These are phyloP conservation scores for Gambelia wislizenii DNA, from an alignment of 2,797 vertebrate genomes.

Conservation along the genomic window DNA sequence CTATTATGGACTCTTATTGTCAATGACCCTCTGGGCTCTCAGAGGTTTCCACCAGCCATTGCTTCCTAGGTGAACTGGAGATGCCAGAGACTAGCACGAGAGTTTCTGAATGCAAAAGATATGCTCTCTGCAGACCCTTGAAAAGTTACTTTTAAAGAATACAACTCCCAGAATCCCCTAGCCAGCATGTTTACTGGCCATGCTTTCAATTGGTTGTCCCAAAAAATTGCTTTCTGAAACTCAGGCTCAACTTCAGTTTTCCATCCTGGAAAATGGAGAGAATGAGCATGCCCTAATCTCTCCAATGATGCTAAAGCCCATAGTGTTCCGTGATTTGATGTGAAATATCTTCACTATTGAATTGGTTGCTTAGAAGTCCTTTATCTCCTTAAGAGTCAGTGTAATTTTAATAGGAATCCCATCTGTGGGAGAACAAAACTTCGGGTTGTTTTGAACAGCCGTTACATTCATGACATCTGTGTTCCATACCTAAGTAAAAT, in stretches of 20 bases:
- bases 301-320: no score
- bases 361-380: not conserved
- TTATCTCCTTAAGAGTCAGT: not conserved
- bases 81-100: no score
- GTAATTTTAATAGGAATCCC: conserved; percentile 8
- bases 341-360: not conserved
- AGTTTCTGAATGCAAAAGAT: not conserved
- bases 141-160: no score
- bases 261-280: not conserved
- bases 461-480: not conserved
- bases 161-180: no score
- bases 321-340: no score
- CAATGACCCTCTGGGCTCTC: not conserved
- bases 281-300: not conserved
- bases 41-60: not conserved
- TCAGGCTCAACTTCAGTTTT: not conserved
- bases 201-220: no score
- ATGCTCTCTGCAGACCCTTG: no score
- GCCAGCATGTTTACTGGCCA: no score
- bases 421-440: conserved; percentile 11
- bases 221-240: not conserved
- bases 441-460: not conserved
- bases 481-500: not conserved
- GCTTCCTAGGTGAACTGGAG: not conserved
- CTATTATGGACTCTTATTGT: not conserved